Evolutionary conservation across 2,113 vertebrate genomes (phyloP).

Genomic region (Girardinichthys multiradiatus): DNA sequence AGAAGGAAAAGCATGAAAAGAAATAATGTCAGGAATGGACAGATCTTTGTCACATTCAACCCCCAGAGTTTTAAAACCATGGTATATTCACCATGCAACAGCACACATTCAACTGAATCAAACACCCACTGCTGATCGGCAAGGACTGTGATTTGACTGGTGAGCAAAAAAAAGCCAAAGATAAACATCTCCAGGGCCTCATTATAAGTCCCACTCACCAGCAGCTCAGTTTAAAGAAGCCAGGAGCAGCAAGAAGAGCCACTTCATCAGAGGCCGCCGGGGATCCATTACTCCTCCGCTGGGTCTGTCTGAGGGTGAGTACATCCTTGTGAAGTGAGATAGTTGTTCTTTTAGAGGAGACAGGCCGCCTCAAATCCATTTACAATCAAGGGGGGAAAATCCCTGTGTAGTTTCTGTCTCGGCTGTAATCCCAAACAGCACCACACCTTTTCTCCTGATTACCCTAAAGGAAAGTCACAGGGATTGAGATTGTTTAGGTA

Average conservation of each 20-base stretch:
- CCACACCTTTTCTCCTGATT: conserved; percentile 67
- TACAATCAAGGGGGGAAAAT: conserved; percentile 60
- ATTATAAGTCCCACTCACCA: conserved; percentile 52
- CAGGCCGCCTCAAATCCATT: conserved; percentile 56
- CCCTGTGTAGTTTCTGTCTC: conserved; percentile 50
- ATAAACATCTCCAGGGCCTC: conserved; percentile 57
- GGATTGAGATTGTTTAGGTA: conserved; percentile 55
- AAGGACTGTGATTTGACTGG: conserved; percentile 32
- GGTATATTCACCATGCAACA: conserved; percentile 14
- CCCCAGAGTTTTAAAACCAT: conserved; percentile 13
- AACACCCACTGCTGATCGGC: conserved; percentile 43
- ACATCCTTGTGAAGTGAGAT: conserved; percentile 48
- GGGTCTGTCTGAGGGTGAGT: conserved; percentile 35
- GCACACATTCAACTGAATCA: conserved; percentile 11
- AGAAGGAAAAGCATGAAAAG: conserved; percentile 15
- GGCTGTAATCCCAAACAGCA: conserved; percentile 54
- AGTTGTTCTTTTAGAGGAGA: conserved; percentile 24
- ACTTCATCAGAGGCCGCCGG: conserved; percentile 49
- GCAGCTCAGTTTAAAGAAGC: conserved; percentile 59
- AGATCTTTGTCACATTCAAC: conserved; percentile 19
- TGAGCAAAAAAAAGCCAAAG: conserved; percentile 47
- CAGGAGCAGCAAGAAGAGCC: conserved; percentile 54
- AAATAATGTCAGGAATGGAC: conserved; percentile 38
- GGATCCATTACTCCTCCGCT: conserved; percentile 43
- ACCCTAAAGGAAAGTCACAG: conserved; percentile 58